phyloP scores from a whole-genome alignment of 2,113 vertebrate species.

The Thunnus thynnus region DNA sequence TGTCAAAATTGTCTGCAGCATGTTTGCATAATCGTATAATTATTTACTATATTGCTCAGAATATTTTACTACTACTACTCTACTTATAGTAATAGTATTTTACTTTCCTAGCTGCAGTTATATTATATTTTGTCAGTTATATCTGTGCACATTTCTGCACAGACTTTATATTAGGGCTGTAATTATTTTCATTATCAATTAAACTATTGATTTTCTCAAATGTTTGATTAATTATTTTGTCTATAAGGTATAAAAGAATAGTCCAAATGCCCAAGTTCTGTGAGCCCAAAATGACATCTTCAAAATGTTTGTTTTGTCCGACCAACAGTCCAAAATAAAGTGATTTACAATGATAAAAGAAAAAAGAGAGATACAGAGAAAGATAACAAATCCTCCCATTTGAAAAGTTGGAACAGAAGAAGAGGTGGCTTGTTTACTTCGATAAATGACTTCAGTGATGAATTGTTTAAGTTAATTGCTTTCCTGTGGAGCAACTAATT shows the following conservation, averaged over 20 bases:
- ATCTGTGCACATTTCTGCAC: too few species aligned
- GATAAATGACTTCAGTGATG: neutral
- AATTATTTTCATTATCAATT: neutral
- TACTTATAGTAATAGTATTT: neutral
- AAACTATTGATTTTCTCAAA: too few species aligned
- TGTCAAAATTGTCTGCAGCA: slow-evolving; percentile 12
- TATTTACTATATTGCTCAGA: slow-evolving; percentile 4
- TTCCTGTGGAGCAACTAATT: neutral
- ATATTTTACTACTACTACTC: neutral
- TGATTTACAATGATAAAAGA: too few species aligned
- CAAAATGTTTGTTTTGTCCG: neutral
- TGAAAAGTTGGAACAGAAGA: too few species aligned
- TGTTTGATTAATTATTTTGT: too few species aligned
- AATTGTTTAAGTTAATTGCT: neutral
- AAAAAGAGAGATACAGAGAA: neutral
- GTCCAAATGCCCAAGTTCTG: too few species aligned
- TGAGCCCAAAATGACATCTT: too few species aligned
- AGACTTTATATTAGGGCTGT: too few species aligned
- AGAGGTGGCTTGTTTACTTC: neutral
- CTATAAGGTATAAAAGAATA: too few species aligned
- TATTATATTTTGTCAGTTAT: too few species aligned
- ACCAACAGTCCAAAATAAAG: neutral
- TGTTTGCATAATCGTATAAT: slow-evolving; percentile 3
- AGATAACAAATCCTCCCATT: neutral
- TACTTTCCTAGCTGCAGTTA: too few species aligned